Evolutionary conservation across 2,888 invertebrate genomes (phyloP).

Genomic region (Drosophila flavopinicola): DNA sequence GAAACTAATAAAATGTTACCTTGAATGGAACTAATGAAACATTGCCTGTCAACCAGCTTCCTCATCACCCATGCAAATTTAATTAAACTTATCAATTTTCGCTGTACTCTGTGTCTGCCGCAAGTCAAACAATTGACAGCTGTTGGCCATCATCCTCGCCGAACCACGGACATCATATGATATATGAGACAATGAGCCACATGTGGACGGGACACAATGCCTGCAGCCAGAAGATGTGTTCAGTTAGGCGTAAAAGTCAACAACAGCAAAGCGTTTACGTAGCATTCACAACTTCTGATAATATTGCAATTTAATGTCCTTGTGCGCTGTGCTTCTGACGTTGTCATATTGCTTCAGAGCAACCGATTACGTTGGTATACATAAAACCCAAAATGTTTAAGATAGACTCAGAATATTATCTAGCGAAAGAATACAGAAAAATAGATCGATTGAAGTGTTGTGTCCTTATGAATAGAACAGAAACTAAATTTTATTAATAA

Average conservation of each 20-base stretch:
- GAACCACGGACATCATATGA: slow-evolving; percentile 22
- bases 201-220: slow-evolving; percentile 25
- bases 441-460: no score
- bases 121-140: slow-evolving; percentile 65
- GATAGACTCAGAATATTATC: no score
- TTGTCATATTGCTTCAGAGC: background rate
- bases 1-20: slow-evolving; percentile 63
- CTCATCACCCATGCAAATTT: slow-evolving; percentile 59
- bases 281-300: slow-evolving; percentile 16
- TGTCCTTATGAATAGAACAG: no score
- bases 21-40: slow-evolving; percentile 37
- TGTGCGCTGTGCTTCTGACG: background rate
- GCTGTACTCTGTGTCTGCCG: slow-evolving; percentile 23
- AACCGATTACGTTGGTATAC: background rate
- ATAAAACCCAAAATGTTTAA: background rate
- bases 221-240: slow-evolving; percentile 8
- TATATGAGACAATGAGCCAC: slow-evolving; percentile 19
- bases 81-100: slow-evolving; percentile 74
- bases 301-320: slow-evolving; percentile 18
- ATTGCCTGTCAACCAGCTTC: slow-evolving; percentile 4
- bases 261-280: slow-evolving; percentile 9
- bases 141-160: slow-evolving; percentile 36
- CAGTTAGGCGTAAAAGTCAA: slow-evolving; percentile 30
- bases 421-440: no score
- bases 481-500: no score